Conservation (phyloP, 2,888 invertebrate genomes). For the Caradrina clavipalpis region DNA sequence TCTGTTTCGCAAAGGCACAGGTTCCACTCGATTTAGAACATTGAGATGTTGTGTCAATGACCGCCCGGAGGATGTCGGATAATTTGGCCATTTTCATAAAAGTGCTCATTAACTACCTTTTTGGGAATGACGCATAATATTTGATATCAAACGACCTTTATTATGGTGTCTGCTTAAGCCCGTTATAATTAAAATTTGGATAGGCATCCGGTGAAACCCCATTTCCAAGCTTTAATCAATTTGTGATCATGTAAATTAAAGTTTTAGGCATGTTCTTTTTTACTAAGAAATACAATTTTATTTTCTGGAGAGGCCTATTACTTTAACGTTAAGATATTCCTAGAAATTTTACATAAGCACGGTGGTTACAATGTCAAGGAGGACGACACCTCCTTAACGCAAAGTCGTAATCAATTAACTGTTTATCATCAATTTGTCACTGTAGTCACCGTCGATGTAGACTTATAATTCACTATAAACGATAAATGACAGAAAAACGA, state of each 20-base stretch:
- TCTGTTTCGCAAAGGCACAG: slow-evolving; percentile 54
- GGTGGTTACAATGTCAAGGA: slow-evolving; percentile 10
- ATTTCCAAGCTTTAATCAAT: slow-evolving; percentile 14
- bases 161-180: slow-evolving; percentile 66
- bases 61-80: slow-evolving; percentile 73
- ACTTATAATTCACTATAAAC: slow-evolving; percentile 43
- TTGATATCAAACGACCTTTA: slow-evolving; percentile 71
- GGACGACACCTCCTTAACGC: slow-evolving; percentile 30
- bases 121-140: slow-evolving; percentile 75
- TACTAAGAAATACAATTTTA: not conserved
- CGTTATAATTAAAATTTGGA: slow-evolving; percentile 64
- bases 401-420: slow-evolving; percentile 38
- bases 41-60: slow-evolving; percentile 74
- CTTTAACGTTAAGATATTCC: not conserved
- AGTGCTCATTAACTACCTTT: slow-evolving; percentile 80
- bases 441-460: slow-evolving; percentile 20
- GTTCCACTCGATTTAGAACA: slow-evolving; percentile 72
- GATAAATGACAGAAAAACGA: slow-evolving; percentile 43
- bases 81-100: slow-evolving; percentile 81
- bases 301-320: not conserved
- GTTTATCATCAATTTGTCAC: slow-evolving; percentile 42
- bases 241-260: slow-evolving; percentile 8
- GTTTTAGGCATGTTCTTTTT: slow-evolving; percentile 13
- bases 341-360: slow-evolving; percentile 19
- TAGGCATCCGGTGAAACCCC: slow-evolving; percentile 14